These are phyloP conservation scores for Cyanoramphus novaezelandiae DNA, from an alignment of 2,113 vertebrate species.

Conservation along the genomic window DNA sequence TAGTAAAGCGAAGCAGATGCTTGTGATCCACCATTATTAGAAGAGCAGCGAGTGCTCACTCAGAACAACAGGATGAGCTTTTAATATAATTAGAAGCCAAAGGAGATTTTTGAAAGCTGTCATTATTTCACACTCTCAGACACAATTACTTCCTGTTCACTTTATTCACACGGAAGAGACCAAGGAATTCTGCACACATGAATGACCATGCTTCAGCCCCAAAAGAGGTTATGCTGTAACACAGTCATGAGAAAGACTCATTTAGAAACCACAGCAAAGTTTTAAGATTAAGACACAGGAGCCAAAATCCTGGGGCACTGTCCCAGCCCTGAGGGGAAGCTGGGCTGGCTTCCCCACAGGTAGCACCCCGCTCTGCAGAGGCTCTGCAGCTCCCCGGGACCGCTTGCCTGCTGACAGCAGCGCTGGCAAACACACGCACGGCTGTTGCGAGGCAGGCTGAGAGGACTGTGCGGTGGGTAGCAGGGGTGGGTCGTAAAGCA, in stretches of 20 bases:
- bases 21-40: not conserved
- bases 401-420: not conserved
- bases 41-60: not conserved
- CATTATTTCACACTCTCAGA: not conserved
- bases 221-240: not conserved
- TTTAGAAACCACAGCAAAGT: not conserved
- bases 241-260: not conserved
- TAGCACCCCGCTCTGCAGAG: not conserved
- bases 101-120: not conserved
- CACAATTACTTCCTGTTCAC: not conserved
- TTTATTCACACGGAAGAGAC: not conserved
- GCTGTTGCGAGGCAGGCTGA: not conserved
- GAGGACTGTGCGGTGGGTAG: rapidly evolving
- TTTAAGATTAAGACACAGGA: rapidly evolving
- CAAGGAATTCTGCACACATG: not conserved
- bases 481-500: not conserved
- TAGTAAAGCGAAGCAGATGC: not conserved
- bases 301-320: rapidly evolving
- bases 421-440: rapidly evolving
- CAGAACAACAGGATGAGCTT: not conserved
- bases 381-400: not conserved
- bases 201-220: not conserved
- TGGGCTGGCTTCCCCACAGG: rapidly evolving
- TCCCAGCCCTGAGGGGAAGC: not conserved
- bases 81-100: not conserved